Evolutionary conservation across 2,797 vertebrate species (phyloP).

Genomic region (Aselliscus stoliczkanus): DNA sequence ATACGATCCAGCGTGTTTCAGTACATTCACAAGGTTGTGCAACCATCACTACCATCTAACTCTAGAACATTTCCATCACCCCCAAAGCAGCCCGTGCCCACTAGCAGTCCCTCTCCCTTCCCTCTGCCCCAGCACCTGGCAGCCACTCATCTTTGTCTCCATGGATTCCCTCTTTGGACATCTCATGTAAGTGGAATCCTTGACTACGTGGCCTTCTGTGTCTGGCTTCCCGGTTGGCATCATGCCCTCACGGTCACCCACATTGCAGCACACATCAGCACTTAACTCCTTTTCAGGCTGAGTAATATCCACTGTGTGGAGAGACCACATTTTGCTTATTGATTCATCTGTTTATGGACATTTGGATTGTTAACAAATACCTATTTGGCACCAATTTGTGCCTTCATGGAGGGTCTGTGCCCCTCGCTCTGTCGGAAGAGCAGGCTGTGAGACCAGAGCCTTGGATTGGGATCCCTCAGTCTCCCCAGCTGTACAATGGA

Average conservation of each 20-base stretch:
- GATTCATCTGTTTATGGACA: background rate
- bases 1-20: background rate
- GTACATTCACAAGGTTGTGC: background rate
- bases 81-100: background rate
- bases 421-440: no score
- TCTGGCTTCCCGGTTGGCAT: background rate
- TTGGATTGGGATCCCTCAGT: no score
- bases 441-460: background rate
- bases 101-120: background rate
- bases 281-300: background rate
- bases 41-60: accelerated
- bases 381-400: background rate
- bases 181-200: accelerated
- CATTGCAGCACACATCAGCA: accelerated
- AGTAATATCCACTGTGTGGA: accelerated
- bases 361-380: background rate
- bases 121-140: no score
- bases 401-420: background rate
- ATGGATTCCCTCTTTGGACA: background rate
- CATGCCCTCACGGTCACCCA: no score
- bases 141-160: background rate
- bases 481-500: no score
- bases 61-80: background rate
- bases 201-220: accelerated
- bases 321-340: background rate